Conservation (phyloP, 2,797 vertebrate genomes). For the Peromyscus melanophrys region DNA sequence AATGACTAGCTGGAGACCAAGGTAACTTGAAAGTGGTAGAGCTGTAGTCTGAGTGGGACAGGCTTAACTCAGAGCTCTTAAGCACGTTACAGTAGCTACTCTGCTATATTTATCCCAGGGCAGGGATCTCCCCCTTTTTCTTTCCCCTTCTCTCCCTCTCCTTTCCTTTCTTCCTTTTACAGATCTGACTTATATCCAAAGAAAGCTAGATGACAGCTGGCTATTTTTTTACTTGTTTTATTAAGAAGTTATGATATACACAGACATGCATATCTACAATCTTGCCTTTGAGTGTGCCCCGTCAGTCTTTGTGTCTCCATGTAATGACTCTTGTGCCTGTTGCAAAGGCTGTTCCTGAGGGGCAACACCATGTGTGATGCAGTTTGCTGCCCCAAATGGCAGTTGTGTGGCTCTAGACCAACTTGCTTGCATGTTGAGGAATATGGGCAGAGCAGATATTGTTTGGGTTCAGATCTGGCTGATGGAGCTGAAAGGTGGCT, state of each 20-base stretch:
- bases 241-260: background rate
- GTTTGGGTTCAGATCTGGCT: background rate
- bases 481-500: background rate
- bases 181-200: background rate
- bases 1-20: background rate
- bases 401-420: background rate
- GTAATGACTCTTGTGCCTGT: background rate
- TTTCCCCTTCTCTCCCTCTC: too few relatives aligned
- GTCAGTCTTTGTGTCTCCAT: background rate
- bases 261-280: background rate
- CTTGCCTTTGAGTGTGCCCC: too few relatives aligned
- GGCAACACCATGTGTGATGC: rapidly evolving
- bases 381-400: background rate
- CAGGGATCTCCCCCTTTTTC: background rate
- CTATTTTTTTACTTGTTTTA: background rate
- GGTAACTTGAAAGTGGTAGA: background rate
- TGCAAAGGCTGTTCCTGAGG: background rate
- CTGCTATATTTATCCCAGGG: background rate
- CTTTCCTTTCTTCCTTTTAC: background rate
- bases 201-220: background rate
- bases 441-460: background rate
- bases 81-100: background rate
- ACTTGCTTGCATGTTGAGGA: background rate
- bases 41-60: background rate
- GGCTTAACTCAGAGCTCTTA: background rate